Base-by-base conservation (phyloP, 2,797 vertebrate species). In the Novumbra hubbsi region DNA sequence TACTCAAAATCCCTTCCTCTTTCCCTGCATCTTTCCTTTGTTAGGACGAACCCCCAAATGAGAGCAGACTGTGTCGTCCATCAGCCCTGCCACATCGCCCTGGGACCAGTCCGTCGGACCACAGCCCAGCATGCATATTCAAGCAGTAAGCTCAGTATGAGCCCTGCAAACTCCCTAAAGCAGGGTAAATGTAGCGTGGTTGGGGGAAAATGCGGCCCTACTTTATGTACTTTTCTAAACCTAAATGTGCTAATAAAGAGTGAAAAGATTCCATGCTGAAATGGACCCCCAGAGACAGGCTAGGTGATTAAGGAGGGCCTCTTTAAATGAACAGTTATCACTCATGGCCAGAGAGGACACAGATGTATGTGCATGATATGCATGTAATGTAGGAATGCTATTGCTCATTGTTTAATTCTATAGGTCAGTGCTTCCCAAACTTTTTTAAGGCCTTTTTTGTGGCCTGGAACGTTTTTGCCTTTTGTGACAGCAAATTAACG, bases 221-320 rank as follows among this genome's bases (percentile, higher is more conserved):
- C 71, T 81, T 82, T 21, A 73, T 83, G 88, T 81, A 81, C 81
- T 89, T 85, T 85, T 76, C 73, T 81, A 60, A 68, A 86, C 92
- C 75, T 88, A 89, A 94, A 94, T 91, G 83, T 84, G 85, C 87
- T 94, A 95, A 95, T 94, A 94, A 93, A 95, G 90, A 94, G 91
- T 86, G 90, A 85, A 84, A 85, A 90, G 88, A 93, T 90, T 90
- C 88, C 89, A 83, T 52, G 7, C 68, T 74, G 86, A 93, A 90
- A 94, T 91, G 89, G 70, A 75, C 82, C 93, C 89, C 91, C 73
- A 45, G 91, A 84, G 92, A 80, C 74, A 15, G 11, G 67, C 74
- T n/a, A 78, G 79, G 87, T 91, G 94, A 94, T 94, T 93, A 94
- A 92, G 93, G 91, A 81, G 88, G 90, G 85, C 84, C 89, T 89